These are phyloP conservation scores for Alethe castanea DNA, from an alignment of 2,113 vertebrate genomes.

Conservation along the genomic window DNA sequence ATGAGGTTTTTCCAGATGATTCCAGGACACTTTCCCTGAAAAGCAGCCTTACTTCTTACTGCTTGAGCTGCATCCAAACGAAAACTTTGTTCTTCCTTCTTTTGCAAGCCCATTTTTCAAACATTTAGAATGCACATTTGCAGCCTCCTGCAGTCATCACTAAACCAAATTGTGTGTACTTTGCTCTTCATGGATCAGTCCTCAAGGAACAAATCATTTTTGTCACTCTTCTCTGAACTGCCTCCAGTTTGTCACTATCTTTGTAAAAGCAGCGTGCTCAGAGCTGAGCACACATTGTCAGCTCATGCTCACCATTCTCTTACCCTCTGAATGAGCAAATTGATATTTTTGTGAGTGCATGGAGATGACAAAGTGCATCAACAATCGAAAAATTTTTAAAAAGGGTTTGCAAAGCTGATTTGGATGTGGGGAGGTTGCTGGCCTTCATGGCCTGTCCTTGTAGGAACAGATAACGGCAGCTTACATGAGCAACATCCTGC, in stretches of 20 bases:
- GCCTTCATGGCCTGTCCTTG: background rate
- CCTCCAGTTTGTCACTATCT: slow-evolving; percentile 8
- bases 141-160: background rate
- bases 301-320: background rate
- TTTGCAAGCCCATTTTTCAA: background rate
- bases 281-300: background rate
- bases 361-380: background rate
- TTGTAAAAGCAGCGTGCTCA: background rate
- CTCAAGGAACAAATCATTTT: slow-evolving; percentile 10
- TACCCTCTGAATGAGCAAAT: background rate
- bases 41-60: background rate
- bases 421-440: background rate
- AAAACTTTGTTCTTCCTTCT: background rate
- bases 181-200: slow-evolving; percentile 2
- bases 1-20: background rate
- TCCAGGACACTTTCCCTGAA: background rate
- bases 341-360: background rate
- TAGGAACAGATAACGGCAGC: background rate
- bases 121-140: background rate
- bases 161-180: background rate
- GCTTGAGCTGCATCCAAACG: background rate
- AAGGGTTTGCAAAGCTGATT: slow-evolving; percentile 1
- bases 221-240: slow-evolving; percentile 43
- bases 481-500: background rate
- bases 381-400: background rate